Evolutionary conservation across 2,888 invertebrate genomes (phyloP), one percentile per base, ranked within the genome.

Genomic region (Orthonychiurus folsomi): DNA sequence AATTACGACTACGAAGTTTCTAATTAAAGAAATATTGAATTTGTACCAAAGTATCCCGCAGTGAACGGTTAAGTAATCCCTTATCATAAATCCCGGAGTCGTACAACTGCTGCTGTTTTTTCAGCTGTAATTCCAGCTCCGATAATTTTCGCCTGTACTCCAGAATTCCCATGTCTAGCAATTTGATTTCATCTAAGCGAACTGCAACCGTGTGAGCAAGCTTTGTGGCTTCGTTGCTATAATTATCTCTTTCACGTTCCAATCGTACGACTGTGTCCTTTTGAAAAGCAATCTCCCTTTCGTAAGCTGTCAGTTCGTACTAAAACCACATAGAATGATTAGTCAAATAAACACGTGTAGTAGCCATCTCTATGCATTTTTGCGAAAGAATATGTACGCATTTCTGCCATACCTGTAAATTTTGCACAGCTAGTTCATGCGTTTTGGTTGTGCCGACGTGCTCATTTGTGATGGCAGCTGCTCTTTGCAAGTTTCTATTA

Each of bases 201-300:
- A 69, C 60, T 9, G 63, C 68, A 28, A 69, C 67, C 55, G 66
- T 65, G 27, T 69, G 66, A 2, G 67, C 66, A 20, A 70, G 53
- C 50, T 69, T 71, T 0, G 65, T 67, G 1, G 69, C 69, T 59
- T 70, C 70, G 24, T 64, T 66, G 56, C 63, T 61, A 28, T 72
- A 72, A 60, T 55, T 66, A 58, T 72, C 70, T 9, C 68, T 64
- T 37, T 72, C 72, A 18, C 65, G 58, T 55, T 72, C 72, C 28
- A 72, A 54, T 25, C 66, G 52, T 25, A 53, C 57, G n/a, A 72
- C 68, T 12, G 62, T 60, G 3, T 62, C 56, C 18, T 54, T 64
- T 60, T 72, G 72, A 15, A 37, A 48, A 1, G 23, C 20, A 21
- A 69, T 66, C 65, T 72, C 70, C 18, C 55, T 57, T 23, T 65